A percentile compares a stretch with the other conserved stretches of the same genome.
phyloP scores from a whole-genome alignment of 1,140 invertebrate species.

The Ooceraea biroi region DNA sequence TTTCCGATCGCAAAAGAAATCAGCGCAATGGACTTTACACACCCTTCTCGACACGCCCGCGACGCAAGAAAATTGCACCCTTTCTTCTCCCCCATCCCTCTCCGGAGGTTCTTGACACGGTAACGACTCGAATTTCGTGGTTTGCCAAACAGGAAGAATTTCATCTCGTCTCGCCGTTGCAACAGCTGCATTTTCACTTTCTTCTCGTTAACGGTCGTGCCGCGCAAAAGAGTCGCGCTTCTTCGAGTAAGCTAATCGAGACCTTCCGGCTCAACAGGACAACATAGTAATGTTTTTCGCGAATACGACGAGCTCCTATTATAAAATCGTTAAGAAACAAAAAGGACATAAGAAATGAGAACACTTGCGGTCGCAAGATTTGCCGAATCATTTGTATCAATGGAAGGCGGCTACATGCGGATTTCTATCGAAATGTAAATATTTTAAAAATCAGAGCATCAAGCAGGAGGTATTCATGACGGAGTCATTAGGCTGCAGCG shows the following conservation, averaged over 20 bases:
- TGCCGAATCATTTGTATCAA: too few species aligned
- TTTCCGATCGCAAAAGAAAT: conserved; percentile 11
- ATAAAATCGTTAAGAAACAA: not conserved
- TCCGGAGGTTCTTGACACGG: conserved; percentile 3
- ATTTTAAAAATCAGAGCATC: too few species aligned
- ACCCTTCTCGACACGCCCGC: conserved; percentile 57
- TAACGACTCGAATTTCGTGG: conserved; percentile 12
- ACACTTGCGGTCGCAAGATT: not conserved
- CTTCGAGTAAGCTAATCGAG: not conserved
- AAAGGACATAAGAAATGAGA: not conserved
- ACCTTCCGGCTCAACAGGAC: not conserved
- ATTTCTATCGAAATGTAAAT: too few species aligned
- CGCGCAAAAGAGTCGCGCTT: not conserved
- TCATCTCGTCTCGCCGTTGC: conserved; percentile 35
- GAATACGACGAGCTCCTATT: not conserved
- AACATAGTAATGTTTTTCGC: not conserved
- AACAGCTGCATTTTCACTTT: conserved; percentile 51
- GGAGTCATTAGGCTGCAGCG: too few species aligned
- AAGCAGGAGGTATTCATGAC: too few species aligned
- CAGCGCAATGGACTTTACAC: conserved; percentile 34
- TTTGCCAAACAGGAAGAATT: conserved; percentile 42
- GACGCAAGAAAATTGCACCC: conserved; percentile 41
- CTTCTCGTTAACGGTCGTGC: conserved; percentile 22
- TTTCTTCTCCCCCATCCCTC: too few species aligned
- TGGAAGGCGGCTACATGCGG: too few species aligned